Evolutionary conservation across 2,888 invertebrate genomes (phyloP).

Genomic region (Apodemia hepburni): DNA sequence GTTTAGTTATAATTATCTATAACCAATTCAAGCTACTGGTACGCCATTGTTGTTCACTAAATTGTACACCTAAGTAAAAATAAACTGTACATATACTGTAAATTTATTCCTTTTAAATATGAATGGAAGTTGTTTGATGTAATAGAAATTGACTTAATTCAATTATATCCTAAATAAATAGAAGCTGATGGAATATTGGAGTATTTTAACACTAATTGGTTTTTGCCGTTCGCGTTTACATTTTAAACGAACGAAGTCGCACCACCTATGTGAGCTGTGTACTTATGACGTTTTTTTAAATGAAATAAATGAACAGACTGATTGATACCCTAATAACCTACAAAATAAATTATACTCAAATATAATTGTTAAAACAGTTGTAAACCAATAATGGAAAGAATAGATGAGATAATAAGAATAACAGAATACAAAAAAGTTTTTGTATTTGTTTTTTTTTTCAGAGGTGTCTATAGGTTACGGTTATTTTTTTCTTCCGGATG

Average conservation of each 20-base stretch:
- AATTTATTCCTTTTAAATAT: background rate
- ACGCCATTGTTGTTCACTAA: too few relatives aligned
- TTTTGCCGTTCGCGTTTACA: background rate
- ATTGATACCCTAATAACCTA: background rate
- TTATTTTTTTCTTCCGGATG: too few relatives aligned
- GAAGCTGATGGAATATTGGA: background rate
- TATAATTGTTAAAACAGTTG: too few relatives aligned
- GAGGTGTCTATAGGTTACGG: too few relatives aligned
- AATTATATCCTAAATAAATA: constrained; percentile 3
- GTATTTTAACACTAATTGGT: constrained; percentile 1
- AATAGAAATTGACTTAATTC: constrained; percentile 2
- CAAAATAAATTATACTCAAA: background rate
- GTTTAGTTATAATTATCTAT: too few relatives aligned
- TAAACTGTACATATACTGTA: too few relatives aligned
- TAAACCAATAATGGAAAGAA: too few relatives aligned
- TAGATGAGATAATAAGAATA: too few relatives aligned
- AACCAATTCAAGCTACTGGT: too few relatives aligned
- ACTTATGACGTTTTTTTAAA: background rate
- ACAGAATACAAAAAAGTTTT: too few relatives aligned
- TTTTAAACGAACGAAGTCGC: background rate
- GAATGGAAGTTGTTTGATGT: background rate
- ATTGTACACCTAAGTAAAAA: too few relatives aligned
- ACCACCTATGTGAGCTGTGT: background rate
- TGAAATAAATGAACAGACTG: background rate
- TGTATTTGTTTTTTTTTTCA: too few relatives aligned